Evolutionary conservation across 2,113 vertebrate species (phyloP).

Genomic region (Oryzias woworae): DNA sequence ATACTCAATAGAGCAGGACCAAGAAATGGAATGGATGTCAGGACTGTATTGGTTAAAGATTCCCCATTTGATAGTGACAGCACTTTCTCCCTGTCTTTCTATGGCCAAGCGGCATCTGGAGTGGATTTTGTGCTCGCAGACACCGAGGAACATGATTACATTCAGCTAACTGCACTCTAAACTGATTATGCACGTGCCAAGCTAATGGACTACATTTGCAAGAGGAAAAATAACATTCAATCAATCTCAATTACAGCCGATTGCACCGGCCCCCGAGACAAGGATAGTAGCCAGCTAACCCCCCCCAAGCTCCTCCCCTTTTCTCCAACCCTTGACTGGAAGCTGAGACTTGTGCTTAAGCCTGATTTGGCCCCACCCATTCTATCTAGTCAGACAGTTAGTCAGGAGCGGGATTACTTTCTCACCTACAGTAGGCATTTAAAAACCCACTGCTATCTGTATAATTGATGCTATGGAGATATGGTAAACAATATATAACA

Average conservation of each 20-base stretch:
- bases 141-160: slow-evolving; percentile 99
- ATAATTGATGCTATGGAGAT: slow-evolving; percentile 16
- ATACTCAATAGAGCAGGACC: slow-evolving; percentile 65
- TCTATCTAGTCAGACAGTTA: slow-evolving; percentile 55
- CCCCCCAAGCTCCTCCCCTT: slow-evolving; percentile 68
- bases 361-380: slow-evolving; percentile 67
- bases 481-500: background rate
- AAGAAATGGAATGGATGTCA: slow-evolving; percentile 52
- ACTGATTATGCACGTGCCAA: slow-evolving; percentile 99
- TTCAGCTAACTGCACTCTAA: slow-evolving; percentile 99
- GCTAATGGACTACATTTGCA: slow-evolving; percentile 99
- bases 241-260: slow-evolving; percentile 99
- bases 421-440: slow-evolving; percentile 49
- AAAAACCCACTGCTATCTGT: slow-evolving; percentile 22
- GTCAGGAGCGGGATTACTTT: slow-evolving; percentile 53
- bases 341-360: slow-evolving; percentile 63
- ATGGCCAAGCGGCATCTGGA: slow-evolving; percentile 89
- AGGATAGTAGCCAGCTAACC: slow-evolving; percentile 84
- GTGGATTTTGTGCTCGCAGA: slow-evolving; percentile 97
- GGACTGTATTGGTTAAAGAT: slow-evolving; percentile 78
- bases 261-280: slow-evolving; percentile 90
- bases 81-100: slow-evolving; percentile 81
- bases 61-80: slow-evolving; percentile 81
- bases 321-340: slow-evolving; percentile 73
- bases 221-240: slow-evolving; percentile 99